Conservation (phyloP, 2,888 invertebrate genomes). For the Drosophila infuscata region DNA sequence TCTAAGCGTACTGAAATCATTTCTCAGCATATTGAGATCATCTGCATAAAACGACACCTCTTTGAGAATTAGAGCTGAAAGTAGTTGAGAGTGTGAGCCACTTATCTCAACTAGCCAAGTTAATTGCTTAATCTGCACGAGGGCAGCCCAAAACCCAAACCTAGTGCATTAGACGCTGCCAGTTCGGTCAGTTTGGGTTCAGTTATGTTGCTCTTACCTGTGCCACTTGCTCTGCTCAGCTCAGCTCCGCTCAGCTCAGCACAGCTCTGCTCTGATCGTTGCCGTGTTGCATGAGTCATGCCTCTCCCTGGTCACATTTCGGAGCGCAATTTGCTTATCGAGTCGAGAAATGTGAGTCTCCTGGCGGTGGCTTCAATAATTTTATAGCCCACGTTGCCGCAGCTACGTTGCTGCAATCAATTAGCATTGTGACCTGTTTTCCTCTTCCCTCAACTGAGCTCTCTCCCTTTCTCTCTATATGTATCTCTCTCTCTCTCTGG, state of each 20-base stretch:
- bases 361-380: constrained; percentile 74
- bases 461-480: constrained; percentile 6
- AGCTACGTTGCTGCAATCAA: constrained; percentile 67
- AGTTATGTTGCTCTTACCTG: constrained; percentile 23
- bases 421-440: constrained; percentile 78
- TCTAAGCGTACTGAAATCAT: not conserved
- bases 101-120: constrained; percentile 79
- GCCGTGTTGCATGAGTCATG: constrained; percentile 1
- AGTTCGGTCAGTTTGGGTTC: constrained; percentile 11
- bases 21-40: constrained; percentile 4
- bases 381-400: constrained; percentile 72
- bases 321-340: constrained; percentile 74
- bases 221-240: constrained; percentile 3
- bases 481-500: constrained; percentile 9
- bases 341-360: constrained; percentile 75
- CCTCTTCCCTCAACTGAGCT: constrained; percentile 11
- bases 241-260: not conserved
- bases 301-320: constrained; percentile 27
- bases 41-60: constrained; percentile 55
- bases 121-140: constrained; percentile 80
- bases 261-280: constrained; percentile 1
- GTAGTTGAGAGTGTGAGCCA: constrained; percentile 37
- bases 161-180: constrained; percentile 58
- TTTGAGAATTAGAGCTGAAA: not conserved
- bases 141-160: constrained; percentile 26